Base-by-base conservation (phyloP, 1,140 invertebrate genomes). In the Calliphora vicina region DNA sequence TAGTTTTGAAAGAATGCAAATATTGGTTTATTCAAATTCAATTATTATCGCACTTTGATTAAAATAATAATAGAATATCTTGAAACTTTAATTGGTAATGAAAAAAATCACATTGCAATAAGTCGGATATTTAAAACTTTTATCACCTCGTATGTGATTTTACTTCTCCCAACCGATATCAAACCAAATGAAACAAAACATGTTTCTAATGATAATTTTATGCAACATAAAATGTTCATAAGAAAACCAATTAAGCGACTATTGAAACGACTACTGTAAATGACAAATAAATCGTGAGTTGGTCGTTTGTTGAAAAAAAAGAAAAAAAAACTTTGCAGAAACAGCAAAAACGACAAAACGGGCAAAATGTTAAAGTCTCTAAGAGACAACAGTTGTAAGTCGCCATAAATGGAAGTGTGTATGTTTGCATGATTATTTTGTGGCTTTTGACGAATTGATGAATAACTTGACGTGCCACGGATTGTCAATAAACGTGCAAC, bases 401-500 rank as follows among this genome's bases (percentile, higher is more conserved):
- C 73, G 26, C 45, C 20, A 23, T 45, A 72, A 20, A 8, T 35
- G 50, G 17, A 67, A 5, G 26, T 35, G 15, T n/a, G 50, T 10
- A 29, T 42, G 42, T 23, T 15, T 15, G 67, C 6, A 23, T 25
- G n/a, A 27, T 83, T 43, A 23, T 43, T 50, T 26, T 35, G 43
- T 50, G 50, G 27, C 57, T 67, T 82, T 87, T 88, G 88, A 89
- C 87, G 88, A 86, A 87, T 89, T 89, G 87, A 89, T 89, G 88
- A 88, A 87, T 89, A 89, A 87, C 85, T 87, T 87, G 87, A 88
- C 87, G 86, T 85, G 85, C 85, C 87, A 86, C 87, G 84, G 87
- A 85, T 84, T 85, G 87, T 86, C 87, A 85, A 87, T 87, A 86
- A 85, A 89, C 88, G 88, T 89, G 88, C 88, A 89, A 89, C 88